phyloP scores from a whole-genome alignment of 2,797 vertebrate genomes.

The Megaceryle alcyon region DNA sequence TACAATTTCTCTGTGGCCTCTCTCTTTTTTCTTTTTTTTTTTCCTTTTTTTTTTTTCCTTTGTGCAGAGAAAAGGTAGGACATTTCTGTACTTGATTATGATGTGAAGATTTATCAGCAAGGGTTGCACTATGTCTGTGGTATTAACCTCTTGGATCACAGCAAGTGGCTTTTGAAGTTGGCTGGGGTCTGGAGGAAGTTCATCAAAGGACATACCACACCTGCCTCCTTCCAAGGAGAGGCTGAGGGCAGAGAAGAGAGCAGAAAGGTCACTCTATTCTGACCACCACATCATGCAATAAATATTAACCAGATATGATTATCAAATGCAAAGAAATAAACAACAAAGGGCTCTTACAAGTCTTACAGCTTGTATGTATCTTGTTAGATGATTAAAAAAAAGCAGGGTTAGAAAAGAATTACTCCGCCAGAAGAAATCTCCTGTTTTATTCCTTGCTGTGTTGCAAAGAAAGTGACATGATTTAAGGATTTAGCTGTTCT shows the following conservation, averaged over 20 bases:
- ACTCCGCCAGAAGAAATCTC: not conserved
- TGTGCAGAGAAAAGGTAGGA: not conserved
- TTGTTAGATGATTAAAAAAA: not conserved
- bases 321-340: not conserved
- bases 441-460: not conserved
- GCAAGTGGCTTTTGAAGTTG: constrained; percentile 60
- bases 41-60: not conserved
- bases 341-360: not conserved
- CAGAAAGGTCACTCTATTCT: not conserved
- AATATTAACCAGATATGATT: not conserved
- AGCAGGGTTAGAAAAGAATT: not conserved
- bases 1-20: not conserved
- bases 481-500: not conserved
- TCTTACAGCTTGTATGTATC: not conserved
- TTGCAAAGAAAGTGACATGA: not conserved
- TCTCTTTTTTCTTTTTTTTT: no score
- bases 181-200: not conserved
- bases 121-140: not conserved
- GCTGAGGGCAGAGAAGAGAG: not conserved
- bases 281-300: not conserved
- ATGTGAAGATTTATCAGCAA: constrained; percentile 11
- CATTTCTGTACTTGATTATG: constrained; percentile 28
- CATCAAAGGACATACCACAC: not conserved
- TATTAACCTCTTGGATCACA: constrained; percentile 56
- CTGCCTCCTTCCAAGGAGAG: not conserved